A percentile compares a stretch with the other conserved stretches of the same genome.
phyloP scores from a whole-genome alignment of 2,113 vertebrate genomes.

The Crotalus horridus region DNA sequence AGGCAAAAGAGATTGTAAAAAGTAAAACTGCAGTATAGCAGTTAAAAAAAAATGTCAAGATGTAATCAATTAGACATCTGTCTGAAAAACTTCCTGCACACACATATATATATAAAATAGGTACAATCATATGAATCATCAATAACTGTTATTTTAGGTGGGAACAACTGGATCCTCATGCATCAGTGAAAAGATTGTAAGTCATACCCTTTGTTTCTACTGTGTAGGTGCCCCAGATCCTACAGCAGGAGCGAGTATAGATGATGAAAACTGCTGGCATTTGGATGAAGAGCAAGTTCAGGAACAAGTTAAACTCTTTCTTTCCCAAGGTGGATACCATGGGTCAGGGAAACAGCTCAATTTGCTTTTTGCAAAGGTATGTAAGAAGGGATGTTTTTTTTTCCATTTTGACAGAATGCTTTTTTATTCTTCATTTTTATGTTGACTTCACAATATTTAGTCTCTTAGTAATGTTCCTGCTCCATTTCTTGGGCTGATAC shows the following conservation, averaged over 20 bases:
- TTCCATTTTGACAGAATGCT: not conserved
- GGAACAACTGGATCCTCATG: not conserved
- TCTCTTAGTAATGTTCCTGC: not conserved
- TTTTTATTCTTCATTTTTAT: not conserved
- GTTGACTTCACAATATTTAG: not conserved
- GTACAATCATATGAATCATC: not conserved
- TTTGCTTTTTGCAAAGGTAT: constrained; percentile 97
- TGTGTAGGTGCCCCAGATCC: constrained; percentile 94
- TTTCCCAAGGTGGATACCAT: constrained; percentile 96
- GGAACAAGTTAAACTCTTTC: constrained; percentile 97
- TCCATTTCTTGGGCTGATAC: not conserved
- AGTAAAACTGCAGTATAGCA: too few species aligned
- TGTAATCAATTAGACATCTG: too few species aligned
- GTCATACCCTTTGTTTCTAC: constrained; percentile 45
- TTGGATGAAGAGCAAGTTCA: constrained; percentile 97
- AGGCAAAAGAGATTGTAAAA: too few species aligned
- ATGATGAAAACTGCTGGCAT: constrained; percentile 98
- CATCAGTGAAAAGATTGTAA: not conserved
- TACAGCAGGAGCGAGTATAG: constrained; percentile 93
- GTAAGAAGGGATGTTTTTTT: constrained; percentile 16
- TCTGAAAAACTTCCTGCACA: too few species aligned
- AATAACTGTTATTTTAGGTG: not conserved
- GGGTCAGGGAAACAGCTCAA: constrained; percentile 98
- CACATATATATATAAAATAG: not conserved
- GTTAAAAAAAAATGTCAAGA: too few species aligned